Conservation (phyloP, 1,140 invertebrate species). For the Drosophila lini region DNA sequence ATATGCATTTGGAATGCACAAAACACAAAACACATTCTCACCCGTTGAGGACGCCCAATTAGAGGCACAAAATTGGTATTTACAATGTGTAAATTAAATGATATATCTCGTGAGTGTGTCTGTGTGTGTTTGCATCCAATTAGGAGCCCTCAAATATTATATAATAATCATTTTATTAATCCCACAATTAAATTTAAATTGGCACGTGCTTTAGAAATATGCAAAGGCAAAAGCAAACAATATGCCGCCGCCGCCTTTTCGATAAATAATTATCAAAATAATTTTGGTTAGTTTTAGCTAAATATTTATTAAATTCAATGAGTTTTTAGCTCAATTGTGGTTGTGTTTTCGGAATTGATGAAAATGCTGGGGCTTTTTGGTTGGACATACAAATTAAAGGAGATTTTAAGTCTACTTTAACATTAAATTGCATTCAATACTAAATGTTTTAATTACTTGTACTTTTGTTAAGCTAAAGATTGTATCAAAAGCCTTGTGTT, state of each 20-base stretch:
- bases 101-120: slow-evolving; percentile 22
- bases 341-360: not conserved
- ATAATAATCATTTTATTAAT: slow-evolving; percentile 37
- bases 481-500: not conserved
- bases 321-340: slow-evolving; percentile 5
- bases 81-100: slow-evolving; percentile 61
- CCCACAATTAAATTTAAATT: slow-evolving; percentile 30
- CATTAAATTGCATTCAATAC: not conserved
- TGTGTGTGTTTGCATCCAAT: slow-evolving; percentile 30
- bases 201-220: slow-evolving; percentile 8
- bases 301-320: slow-evolving; percentile 13
- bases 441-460: not conserved
- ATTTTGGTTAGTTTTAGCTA: not conserved
- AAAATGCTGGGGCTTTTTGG: not conserved
- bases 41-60: slow-evolving; percentile 39
- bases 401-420: not conserved
- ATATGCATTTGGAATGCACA: slow-evolving; percentile 53
- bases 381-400: not conserved
- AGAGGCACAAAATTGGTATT: slow-evolving; percentile 50
- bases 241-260: not conserved
- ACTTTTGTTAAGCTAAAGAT: no score
- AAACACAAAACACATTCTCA: not conserved
- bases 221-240: slow-evolving; percentile 2
- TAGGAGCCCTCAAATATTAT: slow-evolving; percentile 36
- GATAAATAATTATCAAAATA: slow-evolving; percentile 12